Evolutionary conservation across 2,797 vertebrate species (phyloP), one percentile per base, ranked within the genome.

Genomic region (Tragelaphus eurycerus): DNA sequence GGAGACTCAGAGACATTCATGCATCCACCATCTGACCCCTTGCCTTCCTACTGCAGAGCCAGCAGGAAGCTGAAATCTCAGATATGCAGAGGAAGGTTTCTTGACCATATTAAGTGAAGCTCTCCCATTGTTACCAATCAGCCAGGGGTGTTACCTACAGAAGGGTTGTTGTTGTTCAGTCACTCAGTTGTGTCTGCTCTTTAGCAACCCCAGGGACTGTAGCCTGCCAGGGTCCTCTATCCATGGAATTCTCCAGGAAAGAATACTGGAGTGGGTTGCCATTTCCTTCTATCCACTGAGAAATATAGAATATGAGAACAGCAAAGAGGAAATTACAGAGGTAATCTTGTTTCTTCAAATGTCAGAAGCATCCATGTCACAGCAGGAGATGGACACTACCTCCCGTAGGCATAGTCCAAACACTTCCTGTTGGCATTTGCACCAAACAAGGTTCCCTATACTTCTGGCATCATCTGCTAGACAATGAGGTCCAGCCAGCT

Each of bases 401-500:
- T 98, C 96, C 67, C 81, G 29, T 10, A 96, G 71, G 76, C 85
- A 99, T 99, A 99, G 99, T 99, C 99, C 98, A 98, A 96, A 98
- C 99, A 99, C 98, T 99, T 99, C 97, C 99, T 99, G 97, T 99
- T 99, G 97, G 98, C 99, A 98, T 99, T 99, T 97, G 98, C 99
- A 88, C 99, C 99, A 91, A 99, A 99, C 96, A 99, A 98, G 89
- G 98, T 98, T 97, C 99, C 99, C 98, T 99, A 98, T 97, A 99
- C 99, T 98, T 99, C 99, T 97, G 99, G 99, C 99, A 99, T 99
- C 99, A 99, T 99, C 99, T 99, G 99, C 60, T 52, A n/a, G 46
- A 48, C 60, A 64, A 1, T 27, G 85, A 86, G 60, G 48, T 64
- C 31, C 46, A 64, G 46, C 5, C 12, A 15, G 60, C 21, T 87